These are phyloP conservation scores for Drosophila mayaguana DNA, from an alignment of 2,888 invertebrate genomes.

Conservation along the genomic window DNA sequence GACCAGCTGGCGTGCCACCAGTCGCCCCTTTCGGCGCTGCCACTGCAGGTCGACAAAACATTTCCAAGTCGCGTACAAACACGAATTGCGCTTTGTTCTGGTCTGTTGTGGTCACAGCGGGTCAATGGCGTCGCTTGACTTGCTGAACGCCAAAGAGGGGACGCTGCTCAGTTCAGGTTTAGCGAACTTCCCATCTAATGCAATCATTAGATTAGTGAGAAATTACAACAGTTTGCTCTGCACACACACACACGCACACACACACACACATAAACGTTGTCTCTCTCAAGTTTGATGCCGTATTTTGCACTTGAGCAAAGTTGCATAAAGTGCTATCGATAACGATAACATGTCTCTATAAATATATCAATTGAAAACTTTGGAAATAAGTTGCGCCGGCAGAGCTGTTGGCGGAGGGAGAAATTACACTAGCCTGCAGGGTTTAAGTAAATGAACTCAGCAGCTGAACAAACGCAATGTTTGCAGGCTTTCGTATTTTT, in stretches of 20 bases:
- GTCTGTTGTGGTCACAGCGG: constrained; percentile 59
- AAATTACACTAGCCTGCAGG: background rate
- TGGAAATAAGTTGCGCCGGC: no score
- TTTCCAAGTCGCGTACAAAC: constrained; percentile 35
- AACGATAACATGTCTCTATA: constrained; percentile 8
- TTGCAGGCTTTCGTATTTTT: no score
- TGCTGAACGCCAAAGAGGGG: constrained; percentile 4
- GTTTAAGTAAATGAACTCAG: background rate
- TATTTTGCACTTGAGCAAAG: constrained; percentile 16
- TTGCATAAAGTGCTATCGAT: constrained; percentile 18
- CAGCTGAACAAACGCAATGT: background rate
- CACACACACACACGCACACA: background rate
- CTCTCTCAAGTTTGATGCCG: constrained; percentile 1
- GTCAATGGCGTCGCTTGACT: constrained; percentile 67
- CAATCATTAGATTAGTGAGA: constrained; percentile 50
- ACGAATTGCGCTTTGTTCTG: constrained; percentile 31
- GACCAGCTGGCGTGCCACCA: constrained; percentile 23
- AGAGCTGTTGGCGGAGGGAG: background rate
- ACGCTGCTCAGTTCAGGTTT: constrained; percentile 10
- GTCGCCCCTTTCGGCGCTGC: constrained; percentile 44
- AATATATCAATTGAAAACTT: constrained; percentile 15
- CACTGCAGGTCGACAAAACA: constrained; percentile 36
- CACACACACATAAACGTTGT: no score
- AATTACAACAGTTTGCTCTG: constrained; percentile 32
- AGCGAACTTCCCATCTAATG: constrained; percentile 34